Evolutionary conservation across 2,888 invertebrate species (phyloP).

Genomic region (Tupiocoris notatus): DNA sequence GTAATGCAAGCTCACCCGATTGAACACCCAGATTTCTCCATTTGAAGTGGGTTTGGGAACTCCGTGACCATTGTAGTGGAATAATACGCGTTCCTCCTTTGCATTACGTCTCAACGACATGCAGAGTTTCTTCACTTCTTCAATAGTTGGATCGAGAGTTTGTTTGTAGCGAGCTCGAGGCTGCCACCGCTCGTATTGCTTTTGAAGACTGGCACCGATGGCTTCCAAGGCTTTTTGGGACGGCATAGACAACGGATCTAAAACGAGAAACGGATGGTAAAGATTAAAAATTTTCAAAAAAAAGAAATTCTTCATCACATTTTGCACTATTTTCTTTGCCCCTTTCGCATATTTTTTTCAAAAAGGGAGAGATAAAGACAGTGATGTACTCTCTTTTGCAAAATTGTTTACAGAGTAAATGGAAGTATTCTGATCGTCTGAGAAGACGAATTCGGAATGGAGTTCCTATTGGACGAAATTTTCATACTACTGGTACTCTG

Average conservation of each 20-base stretch:
- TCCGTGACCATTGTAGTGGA: constrained; percentile 99
- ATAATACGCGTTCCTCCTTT: constrained; percentile 95
- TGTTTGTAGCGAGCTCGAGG: constrained; percentile 96
- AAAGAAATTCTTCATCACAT: too few species aligned
- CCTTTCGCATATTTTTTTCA: too few species aligned
- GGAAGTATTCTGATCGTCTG: too few species aligned
- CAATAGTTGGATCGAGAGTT: constrained; percentile 93
- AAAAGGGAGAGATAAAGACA: too few species aligned
- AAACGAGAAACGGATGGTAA: constrained; percentile 46
- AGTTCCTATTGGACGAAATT: too few species aligned
- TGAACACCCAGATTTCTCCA: constrained; percentile 99
- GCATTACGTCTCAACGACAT: constrained; percentile 91
- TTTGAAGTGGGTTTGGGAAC: constrained; percentile 97
- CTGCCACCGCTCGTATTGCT: constrained; percentile 98
- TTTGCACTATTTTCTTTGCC: too few species aligned
- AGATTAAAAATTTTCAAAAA: too few species aligned
- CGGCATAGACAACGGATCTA: constrained; percentile 83
- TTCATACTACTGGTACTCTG: too few species aligned
- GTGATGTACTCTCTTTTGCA: too few species aligned
- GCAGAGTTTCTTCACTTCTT: constrained; percentile 96
- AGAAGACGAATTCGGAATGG: too few species aligned
- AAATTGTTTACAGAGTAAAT: too few species aligned
- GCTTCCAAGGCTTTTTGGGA: constrained; percentile 89
- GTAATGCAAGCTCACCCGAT: constrained; percentile 66
- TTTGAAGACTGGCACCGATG: constrained; percentile 87